Evolutionary conservation across 1,140 invertebrate genomes (phyloP).

Genomic region (Globodera ellingtonae): DNA sequence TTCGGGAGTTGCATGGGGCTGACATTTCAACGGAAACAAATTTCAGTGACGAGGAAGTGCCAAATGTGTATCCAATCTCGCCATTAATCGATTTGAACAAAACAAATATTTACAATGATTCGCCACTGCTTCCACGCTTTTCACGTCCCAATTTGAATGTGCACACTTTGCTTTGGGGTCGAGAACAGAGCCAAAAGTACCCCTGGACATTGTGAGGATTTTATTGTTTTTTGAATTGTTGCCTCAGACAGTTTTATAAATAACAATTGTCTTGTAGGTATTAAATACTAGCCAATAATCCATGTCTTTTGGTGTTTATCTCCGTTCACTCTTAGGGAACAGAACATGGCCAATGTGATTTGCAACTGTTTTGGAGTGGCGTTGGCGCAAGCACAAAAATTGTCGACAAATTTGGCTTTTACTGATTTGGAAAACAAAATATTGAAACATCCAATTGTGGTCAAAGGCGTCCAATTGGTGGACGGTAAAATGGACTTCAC

Average conservation of each 20-base stretch:
- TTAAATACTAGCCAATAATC: too few relatives aligned
- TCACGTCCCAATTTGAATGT: conserved; percentile 32
- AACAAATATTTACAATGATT: conserved; percentile 58
- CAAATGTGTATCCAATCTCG: conserved; percentile 57
- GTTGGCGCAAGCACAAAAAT: conserved; percentile 50
- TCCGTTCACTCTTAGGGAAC: conserved; percentile 47
- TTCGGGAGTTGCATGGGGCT: not conserved
- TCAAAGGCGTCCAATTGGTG: conserved; percentile 56
- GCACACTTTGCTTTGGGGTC: conserved; percentile 47
- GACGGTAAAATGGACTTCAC: conserved; percentile 60
- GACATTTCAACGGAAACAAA: not conserved
- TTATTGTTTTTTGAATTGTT: conserved; percentile 25
- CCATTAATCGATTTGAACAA: conserved; percentile 57
- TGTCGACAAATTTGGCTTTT: conserved; percentile 8
- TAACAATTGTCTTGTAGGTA: not conserved
- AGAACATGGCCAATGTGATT: conserved; percentile 62
- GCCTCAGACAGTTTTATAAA: not conserved
- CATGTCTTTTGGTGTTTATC: conserved; percentile 5
- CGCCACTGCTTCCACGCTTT: conserved; percentile 45
- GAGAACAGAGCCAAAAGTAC: conserved; percentile 62
- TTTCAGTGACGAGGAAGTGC: conserved; percentile 39
- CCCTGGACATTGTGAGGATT: conserved; percentile 58
- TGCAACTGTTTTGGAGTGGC: conserved; percentile 58
- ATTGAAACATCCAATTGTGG: conserved; percentile 43
- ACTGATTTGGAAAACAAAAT: not conserved